A percentile compares a stretch with the other conserved stretches of the same genome.
Conservation (phyloP, 2,797 vertebrate species). For the Mastacembelus armatus region DNA sequence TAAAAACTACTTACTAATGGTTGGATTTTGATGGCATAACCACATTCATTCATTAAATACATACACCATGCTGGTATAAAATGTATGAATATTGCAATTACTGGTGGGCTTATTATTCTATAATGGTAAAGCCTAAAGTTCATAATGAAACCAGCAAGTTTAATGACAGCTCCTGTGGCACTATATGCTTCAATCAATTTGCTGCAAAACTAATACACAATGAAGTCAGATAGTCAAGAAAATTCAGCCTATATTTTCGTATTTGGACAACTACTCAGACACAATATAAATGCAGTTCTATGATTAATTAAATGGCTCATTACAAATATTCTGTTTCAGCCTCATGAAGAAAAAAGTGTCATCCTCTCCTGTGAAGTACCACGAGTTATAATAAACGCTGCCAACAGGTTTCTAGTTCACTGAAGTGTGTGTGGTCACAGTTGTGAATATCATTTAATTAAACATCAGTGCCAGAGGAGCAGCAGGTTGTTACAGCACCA, state of each 20-base stretch:
- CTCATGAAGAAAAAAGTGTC: slow-evolving; percentile 25
- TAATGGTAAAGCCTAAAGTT: slow-evolving; percentile 31
- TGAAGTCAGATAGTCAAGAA: slow-evolving; percentile 8
- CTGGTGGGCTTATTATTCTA: slow-evolving; percentile 33
- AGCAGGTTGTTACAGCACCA: slow-evolving; percentile 77
- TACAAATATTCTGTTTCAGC: slow-evolving; percentile 25
- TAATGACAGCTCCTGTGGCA: slow-evolving; percentile 6
- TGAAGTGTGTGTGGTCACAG: slow-evolving; percentile 60
- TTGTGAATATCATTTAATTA: slow-evolving; percentile 51
- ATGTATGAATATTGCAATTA: slow-evolving; percentile 66
- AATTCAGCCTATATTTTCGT: slow-evolving; percentile 2
- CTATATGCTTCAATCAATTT: slow-evolving; percentile 11
- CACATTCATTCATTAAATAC: slow-evolving; percentile 54
- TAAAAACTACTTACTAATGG: slow-evolving; percentile 32
- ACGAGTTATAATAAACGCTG: slow-evolving; percentile 48
- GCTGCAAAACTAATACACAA: slow-evolving; percentile 7
- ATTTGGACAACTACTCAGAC: neutral
- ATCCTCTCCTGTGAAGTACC: slow-evolving; percentile 58
- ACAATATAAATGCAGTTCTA: slow-evolving; percentile 1
- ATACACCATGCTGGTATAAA: slow-evolving; percentile 58
- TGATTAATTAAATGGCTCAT: slow-evolving; percentile 27
- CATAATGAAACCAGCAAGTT: slow-evolving; percentile 32
- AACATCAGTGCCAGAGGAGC: slow-evolving; percentile 57
- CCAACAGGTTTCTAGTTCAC: slow-evolving; percentile 28
- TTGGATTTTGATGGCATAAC: slow-evolving; percentile 16